Percentiles rank a stretch among this genome's conserved stretches.
Conservation (phyloP, 1,140 invertebrate genomes). For the Trachymyrmex septentrionalis region DNA sequence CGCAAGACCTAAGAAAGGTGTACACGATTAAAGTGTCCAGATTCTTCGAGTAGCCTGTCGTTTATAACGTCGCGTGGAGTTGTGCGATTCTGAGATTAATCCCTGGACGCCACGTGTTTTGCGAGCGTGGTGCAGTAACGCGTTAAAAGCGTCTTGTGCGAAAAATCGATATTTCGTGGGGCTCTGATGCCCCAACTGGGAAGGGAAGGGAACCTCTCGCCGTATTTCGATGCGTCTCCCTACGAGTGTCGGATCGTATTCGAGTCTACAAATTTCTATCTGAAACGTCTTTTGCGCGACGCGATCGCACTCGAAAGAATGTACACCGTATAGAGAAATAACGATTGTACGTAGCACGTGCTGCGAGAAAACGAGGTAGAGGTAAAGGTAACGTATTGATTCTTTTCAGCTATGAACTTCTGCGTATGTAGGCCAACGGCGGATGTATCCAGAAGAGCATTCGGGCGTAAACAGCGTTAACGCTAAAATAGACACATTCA, state of each 20-base stretch:
- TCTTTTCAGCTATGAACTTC: constrained; percentile 63
- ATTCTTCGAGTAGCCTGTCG: neutral
- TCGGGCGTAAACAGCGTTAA: constrained; percentile 59
- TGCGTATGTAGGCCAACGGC: constrained; percentile 59
- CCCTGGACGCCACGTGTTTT: constrained; percentile 38
- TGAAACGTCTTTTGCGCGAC: neutral
- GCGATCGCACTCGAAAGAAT: constrained; percentile 30
- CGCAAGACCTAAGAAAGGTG: neutral
- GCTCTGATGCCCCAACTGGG: neutral
- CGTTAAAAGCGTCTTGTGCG: constrained; percentile 33
- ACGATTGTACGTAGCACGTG: constrained; percentile 27
- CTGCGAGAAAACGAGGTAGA: constrained; percentile 52
- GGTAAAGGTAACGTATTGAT: constrained; percentile 65
- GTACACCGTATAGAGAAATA: neutral
- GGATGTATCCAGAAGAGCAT: constrained; percentile 42
- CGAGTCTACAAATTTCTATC: constrained; percentile 35
- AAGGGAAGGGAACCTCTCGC: neutral
- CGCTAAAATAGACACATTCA: constrained; percentile 55
- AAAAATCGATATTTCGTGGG: constrained; percentile 45
- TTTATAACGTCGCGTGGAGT: neutral
- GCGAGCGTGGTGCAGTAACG: constrained; percentile 28
- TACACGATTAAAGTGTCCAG: neutral
- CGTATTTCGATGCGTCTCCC: neutral
- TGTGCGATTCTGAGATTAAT: constrained; percentile 26
- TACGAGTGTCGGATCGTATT: neutral